Conservation (phyloP, 2,888 invertebrate genomes). For the Dasysyrphus tricinctus region DNA sequence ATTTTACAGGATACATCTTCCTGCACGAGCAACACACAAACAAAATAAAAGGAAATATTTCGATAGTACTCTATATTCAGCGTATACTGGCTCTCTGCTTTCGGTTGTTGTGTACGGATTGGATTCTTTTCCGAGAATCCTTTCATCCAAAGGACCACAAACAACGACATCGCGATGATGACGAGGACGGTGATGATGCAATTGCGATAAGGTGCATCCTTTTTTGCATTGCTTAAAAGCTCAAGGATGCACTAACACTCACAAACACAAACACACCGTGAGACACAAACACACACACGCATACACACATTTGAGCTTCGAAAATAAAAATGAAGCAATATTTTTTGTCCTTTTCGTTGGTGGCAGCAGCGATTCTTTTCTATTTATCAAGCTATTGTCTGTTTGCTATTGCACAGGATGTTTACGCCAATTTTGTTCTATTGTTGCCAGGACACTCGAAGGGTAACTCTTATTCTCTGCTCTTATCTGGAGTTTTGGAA, state of each 20-base stretch:
- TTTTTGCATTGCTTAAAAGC: slow-evolving; percentile 61
- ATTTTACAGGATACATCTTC: slow-evolving; percentile 55
- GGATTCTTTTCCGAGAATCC: slow-evolving; percentile 47
- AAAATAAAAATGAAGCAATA: slow-evolving; percentile 36
- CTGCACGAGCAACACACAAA: slow-evolving; percentile 14
- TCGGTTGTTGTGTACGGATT: slow-evolving; percentile 59
- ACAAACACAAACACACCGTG: slow-evolving; percentile 8
- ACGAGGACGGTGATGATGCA: slow-evolving; percentile 26
- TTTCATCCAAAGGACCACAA: slow-evolving; percentile 40
- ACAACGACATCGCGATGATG: slow-evolving; percentile 2
- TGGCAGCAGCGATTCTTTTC: slow-evolving; percentile 64
- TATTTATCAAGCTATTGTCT: slow-evolving; percentile 74
- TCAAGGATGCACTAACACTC: slow-evolving; percentile 31
- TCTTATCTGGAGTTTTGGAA: slow-evolving; percentile 27
- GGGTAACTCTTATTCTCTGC: slow-evolving; percentile 43
- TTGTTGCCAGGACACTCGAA: slow-evolving; percentile 68
- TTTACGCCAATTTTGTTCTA: slow-evolving; percentile 74
- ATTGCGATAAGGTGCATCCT: slow-evolving; percentile 54
- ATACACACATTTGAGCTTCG: background rate
- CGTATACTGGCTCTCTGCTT: background rate
- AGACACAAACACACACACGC: slow-evolving; percentile 8
- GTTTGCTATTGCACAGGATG: slow-evolving; percentile 68
- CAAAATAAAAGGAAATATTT: slow-evolving; percentile 28
- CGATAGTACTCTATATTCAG: slow-evolving; percentile 15
- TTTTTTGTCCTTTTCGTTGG: slow-evolving; percentile 37